Base-by-base conservation (phyloP, 1,140 invertebrate species). In the Aphelinus certus region DNA sequence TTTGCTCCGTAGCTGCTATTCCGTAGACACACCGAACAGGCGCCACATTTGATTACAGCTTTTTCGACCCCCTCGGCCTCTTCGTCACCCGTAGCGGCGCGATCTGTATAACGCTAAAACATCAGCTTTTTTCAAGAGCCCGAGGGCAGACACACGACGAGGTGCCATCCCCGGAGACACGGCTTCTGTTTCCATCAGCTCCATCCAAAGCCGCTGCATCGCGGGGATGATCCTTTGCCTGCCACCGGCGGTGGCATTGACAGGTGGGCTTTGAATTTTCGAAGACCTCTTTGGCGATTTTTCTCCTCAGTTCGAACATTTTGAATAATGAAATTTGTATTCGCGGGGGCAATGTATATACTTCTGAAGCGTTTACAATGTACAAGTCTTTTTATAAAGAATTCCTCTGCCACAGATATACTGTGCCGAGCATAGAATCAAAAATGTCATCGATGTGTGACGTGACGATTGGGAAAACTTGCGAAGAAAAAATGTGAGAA, bases 211-310 rank as follows among this genome's bases (percentile, higher is more conserved):
- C 56, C 58, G 10, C 6, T 51, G n/a, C 53, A 47, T 10, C 53
- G 48, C 26, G 61, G 48, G 62, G 57, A 63, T 72, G 70, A 72
- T 72, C 62, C 61, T 56, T 49, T n/a, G 61, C 6, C n/a, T 46
- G 5, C 3, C 7, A 6, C 57, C 26, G 45, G 5, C 6, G 3
- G 45, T 4, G 58, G 3, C 26, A 42, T 58, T n/a, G 43, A 7
- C 4, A n/a, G 57, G 58, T 43, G 6, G 26, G 6, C 42, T 60
- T 60, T 5, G 26, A n/a, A 26, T 42, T n/a, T n/a, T 4, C 6
- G 56, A 58, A 26, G 10, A n/a, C 4, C 43, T 58, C 3, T 58
- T 58, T 58, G 1, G 1, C 0, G 3, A 10, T 58, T 58, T 58
- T 58, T 58, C 42, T 26, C 9, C 0, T 7, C 45, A 1, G 26